Conservation (phyloP, 2,888 invertebrate genomes). For the Pachymerium ferrugineum region DNA sequence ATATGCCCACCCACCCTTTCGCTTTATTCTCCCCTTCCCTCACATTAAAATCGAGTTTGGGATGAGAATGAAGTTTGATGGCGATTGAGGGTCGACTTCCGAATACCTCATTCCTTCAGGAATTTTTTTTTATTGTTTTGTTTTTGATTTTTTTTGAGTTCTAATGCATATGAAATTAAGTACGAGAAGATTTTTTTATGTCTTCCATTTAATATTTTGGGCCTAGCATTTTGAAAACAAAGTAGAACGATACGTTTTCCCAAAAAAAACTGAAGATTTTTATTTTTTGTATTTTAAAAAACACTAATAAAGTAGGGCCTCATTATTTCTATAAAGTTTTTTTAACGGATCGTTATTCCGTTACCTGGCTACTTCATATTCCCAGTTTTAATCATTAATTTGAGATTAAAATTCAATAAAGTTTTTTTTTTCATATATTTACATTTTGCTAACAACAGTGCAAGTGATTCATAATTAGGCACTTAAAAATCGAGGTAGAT, state of each 20-base stretch:
- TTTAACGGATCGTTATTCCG: not conserved
- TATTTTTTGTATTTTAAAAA: too few relatives aligned
- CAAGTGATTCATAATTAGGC: conserved; percentile 31
- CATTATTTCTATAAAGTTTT: too few relatives aligned
- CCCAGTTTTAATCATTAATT: conserved; percentile 4
- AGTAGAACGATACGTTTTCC: too few relatives aligned
- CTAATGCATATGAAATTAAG: not conserved
- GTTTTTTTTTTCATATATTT: not conserved
- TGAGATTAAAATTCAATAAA: not conserved
- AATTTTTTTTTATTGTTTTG: conserved; percentile 3
- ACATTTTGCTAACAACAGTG: not conserved
- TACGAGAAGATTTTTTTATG: not conserved
- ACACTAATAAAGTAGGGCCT: too few relatives aligned
- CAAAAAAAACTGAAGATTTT: too few relatives aligned
- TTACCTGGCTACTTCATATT: conserved; percentile 1
- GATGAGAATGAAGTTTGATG: conserved; percentile 22
- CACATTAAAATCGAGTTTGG: conserved; percentile 20
- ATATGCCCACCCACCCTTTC: not conserved
- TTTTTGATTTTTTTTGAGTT: not conserved
- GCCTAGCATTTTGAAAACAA: too few relatives aligned
- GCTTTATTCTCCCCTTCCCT: not conserved
- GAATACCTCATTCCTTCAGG: not conserved
- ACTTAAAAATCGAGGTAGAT: conserved; percentile 31
- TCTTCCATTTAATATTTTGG: not conserved
- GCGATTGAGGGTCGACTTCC: conserved; percentile 1